A percentile compares a stretch with the other conserved stretches of the same genome.
Conservation (phyloP, 1,140 invertebrate species). For the Aporrectodea caliginosa region DNA sequence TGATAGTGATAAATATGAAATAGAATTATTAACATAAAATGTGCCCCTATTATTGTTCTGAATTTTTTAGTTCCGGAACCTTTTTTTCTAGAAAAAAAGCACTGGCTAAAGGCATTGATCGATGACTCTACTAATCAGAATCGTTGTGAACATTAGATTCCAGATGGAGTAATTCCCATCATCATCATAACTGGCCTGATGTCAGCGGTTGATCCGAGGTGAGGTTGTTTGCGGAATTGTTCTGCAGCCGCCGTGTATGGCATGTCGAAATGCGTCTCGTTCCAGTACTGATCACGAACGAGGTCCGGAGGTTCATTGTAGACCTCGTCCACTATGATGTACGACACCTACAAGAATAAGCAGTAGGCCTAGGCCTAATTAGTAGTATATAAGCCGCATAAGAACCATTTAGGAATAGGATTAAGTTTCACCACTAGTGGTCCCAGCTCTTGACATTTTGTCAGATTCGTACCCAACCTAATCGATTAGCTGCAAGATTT, state of each 20-base stretch:
- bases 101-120: too few relatives aligned
- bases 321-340: slow-evolving; percentile 36
- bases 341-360: slow-evolving; percentile 30
- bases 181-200: slow-evolving; percentile 62
- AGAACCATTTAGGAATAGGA: too few relatives aligned
- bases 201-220: slow-evolving; percentile 75
- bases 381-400: too few relatives aligned
- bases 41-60: too few relatives aligned
- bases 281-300: slow-evolving; percentile 78
- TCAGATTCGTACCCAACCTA: background rate
- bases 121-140: too few relatives aligned
- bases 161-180: background rate
- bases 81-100: too few relatives aligned
- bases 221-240: slow-evolving; percentile 70
- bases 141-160: too few relatives aligned
- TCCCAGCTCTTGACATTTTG: background rate
- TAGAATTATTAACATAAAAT: too few relatives aligned
- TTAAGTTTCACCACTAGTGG: too few relatives aligned
- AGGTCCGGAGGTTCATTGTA: slow-evolving; percentile 25
- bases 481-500: background rate
- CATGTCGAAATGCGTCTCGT: slow-evolving; percentile 75
- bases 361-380: too few relatives aligned
- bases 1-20: too few relatives aligned
- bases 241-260: slow-evolving; percentile 79
- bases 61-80: too few relatives aligned